A percentile compares a stretch with the other conserved stretches of the same genome.
Evolutionary conservation across 1,140 invertebrate genomes (phyloP).

Genomic region (Macrotrachela quadricornifera): DNA sequence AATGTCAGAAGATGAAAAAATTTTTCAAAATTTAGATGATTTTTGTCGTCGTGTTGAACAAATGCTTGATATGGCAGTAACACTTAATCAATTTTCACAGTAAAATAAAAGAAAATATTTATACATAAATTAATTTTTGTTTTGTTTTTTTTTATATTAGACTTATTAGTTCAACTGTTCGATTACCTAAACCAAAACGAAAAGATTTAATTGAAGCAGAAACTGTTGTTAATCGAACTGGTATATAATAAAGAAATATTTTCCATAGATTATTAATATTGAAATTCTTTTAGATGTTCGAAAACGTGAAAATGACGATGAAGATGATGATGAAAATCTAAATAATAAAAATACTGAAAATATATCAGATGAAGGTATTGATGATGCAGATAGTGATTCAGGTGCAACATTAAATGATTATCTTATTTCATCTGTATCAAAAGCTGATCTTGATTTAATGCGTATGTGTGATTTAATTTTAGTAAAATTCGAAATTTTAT

Average conservation of each 20-base stretch:
- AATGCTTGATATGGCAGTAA: constrained; percentile 26
- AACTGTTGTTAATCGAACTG: too few species aligned
- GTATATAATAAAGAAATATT: too few species aligned
- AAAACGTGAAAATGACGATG: too few species aligned
- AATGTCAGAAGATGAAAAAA: constrained; percentile 25
- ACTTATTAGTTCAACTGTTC: background rate
- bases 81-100: constrained; percentile 23
- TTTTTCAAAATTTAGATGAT: constrained; percentile 22
- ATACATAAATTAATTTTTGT: too few species aligned
- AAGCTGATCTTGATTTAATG: constrained; percentile 9
- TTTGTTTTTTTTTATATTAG: background rate
- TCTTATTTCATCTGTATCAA: background rate
- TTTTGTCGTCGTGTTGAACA: constrained; percentile 24
- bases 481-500: background rate
- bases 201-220: background rate
- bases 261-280: too few species aligned
- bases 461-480: background rate
- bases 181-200: constrained; percentile 2
- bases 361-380: too few species aligned
- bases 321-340: too few species aligned
- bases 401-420: too few species aligned
- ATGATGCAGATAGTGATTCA: too few species aligned
- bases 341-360: too few species aligned
- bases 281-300: too few species aligned
- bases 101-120: too few species aligned